Evolutionary conservation across 2,797 vertebrate species (phyloP).

Genomic region (Psittacula derbiana): DNA sequence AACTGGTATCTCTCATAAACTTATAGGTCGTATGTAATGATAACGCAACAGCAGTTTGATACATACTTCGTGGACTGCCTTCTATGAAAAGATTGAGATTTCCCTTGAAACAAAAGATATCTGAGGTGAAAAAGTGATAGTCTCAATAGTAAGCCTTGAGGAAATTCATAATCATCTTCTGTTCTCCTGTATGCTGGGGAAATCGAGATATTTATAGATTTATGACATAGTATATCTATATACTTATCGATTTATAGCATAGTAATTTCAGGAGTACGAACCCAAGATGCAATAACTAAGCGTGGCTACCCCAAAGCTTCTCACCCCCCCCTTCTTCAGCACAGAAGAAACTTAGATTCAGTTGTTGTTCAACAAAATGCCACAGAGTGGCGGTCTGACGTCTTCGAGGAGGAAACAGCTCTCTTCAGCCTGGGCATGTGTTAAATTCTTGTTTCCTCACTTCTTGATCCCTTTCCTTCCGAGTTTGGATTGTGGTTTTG

Average conservation of each 20-base stretch:
- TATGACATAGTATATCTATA: no score
- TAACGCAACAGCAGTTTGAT: not conserved
- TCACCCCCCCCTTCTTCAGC: not conserved
- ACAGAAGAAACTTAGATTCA: not conserved
- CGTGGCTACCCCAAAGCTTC: not conserved
- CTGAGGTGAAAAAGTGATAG: not conserved
- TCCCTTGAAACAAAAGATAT: not conserved
- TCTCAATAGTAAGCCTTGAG: not conserved
- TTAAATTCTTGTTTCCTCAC: not conserved
- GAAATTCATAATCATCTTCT: not conserved
- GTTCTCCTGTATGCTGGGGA: not conserved
- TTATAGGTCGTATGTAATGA: fast-evolving
- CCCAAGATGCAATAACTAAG: not conserved
- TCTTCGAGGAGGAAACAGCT: not conserved
- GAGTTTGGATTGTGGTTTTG: not conserved
- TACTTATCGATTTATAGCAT: no score
- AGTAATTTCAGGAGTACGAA: not conserved
- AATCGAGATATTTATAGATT: not conserved
- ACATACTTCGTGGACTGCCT: not conserved
- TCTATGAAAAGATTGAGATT: not conserved
- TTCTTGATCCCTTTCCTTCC: not conserved
- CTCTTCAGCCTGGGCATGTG: not conserved
- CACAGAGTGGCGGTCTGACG: not conserved
- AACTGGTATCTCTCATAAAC: fast-evolving
- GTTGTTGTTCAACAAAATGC: not conserved